These are phyloP conservation scores for Danaus plexippus DNA, from an alignment of 1,140 invertebrate species.

Conservation along the genomic window DNA sequence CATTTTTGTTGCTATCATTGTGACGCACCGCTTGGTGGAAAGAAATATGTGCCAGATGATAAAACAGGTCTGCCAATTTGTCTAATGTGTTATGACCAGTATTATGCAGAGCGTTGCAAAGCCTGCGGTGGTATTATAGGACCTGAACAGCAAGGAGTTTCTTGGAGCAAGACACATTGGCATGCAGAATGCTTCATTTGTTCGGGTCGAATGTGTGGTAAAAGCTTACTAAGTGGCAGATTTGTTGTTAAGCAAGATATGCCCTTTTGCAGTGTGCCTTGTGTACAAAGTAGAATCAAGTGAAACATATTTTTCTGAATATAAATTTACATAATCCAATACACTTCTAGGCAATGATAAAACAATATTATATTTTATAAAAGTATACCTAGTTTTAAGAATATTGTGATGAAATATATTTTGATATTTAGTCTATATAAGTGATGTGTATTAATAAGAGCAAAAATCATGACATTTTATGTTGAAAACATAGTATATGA, in stretches of 20 bases:
- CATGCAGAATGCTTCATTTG: constrained; percentile 84
- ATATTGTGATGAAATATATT: constrained; percentile 3
- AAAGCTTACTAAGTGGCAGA: constrained; percentile 78
- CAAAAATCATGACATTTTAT: too few species aligned
- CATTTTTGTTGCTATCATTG: constrained; percentile 92
- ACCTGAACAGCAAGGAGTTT: constrained; percentile 83
- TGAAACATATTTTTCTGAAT: constrained; percentile 20
- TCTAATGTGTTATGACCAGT: constrained; percentile 83
- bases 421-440: not conserved
- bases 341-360: not conserved
- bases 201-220: constrained; percentile 80
- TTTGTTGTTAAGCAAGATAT: constrained; percentile 79
- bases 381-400: not conserved
- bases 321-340: not conserved
- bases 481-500: too few species aligned
- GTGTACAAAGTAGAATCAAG: constrained; percentile 70
- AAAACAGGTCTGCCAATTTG: constrained; percentile 84
- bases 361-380: not conserved
- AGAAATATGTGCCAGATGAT: constrained; percentile 84
- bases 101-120: constrained; percentile 82
- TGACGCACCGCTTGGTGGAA: constrained; percentile 83
- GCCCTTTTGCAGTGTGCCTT: constrained; percentile 78
- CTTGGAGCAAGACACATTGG: constrained; percentile 83
- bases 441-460: too few species aligned
- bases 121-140: constrained; percentile 80